phyloP scores from a whole-genome alignment of 2,888 invertebrate species.

The Serrognathus titanus region DNA sequence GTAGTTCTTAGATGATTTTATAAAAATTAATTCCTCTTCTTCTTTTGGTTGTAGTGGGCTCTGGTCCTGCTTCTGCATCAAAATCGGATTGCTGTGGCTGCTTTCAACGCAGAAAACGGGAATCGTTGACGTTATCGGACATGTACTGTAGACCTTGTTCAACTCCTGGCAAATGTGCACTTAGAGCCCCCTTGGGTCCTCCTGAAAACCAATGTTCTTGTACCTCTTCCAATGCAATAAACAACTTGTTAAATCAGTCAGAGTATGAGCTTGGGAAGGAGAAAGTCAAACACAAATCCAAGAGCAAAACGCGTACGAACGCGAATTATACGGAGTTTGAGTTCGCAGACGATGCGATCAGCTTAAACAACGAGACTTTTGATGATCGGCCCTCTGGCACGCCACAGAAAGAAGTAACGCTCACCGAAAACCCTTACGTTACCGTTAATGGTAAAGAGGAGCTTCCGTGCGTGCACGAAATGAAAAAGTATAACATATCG shows the following conservation, averaged over 20 bases:
- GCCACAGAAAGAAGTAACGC: conserved; percentile 38
- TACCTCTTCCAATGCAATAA: conserved; percentile 34
- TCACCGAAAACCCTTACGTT: conserved; percentile 53
- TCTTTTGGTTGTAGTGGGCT: conserved; percentile 47
- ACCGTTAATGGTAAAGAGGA: conserved; percentile 70
- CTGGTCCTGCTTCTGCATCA: conserved; percentile 49
- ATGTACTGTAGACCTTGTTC: conserved; percentile 54
- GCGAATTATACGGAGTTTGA: conserved; percentile 44
- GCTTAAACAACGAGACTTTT: conserved; percentile 39
- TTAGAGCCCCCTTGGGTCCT: conserved; percentile 45
- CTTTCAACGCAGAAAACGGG: conserved; percentile 46
- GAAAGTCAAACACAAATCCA: conserved; percentile 31
- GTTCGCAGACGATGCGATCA: conserved; percentile 48
- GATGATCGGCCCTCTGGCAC: conserved; percentile 41
- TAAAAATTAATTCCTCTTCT: conserved; percentile 22
- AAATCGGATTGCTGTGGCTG: conserved; percentile 47
- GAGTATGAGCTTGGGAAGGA: conserved; percentile 55
- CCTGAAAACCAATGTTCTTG: conserved; percentile 41
- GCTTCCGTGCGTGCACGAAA: conserved; percentile 56
- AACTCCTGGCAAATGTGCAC: conserved; percentile 41
- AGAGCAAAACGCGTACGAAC: conserved; percentile 31
- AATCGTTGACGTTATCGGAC: conserved; percentile 53
- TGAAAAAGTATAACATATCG: conserved; percentile 37
- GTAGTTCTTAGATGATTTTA: background rate
- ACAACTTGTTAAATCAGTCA: conserved; percentile 39